Conservation (phyloP, 2,888 invertebrate species). For the Drosophila kambysellisi region DNA sequence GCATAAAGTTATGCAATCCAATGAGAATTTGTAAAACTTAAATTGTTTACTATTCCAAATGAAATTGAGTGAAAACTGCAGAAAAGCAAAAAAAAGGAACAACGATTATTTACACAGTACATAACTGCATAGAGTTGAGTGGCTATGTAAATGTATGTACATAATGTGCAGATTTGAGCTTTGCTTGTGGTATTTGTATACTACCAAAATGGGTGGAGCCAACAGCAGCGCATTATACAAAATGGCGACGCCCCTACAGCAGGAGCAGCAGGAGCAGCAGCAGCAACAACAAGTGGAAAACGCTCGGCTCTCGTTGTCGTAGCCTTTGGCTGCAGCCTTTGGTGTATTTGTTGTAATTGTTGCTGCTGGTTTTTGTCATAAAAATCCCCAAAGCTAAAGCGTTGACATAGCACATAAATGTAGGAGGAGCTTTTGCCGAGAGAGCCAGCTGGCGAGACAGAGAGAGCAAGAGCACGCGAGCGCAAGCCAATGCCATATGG, state of each 20-base stretch:
- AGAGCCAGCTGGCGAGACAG: constrained; percentile 9
- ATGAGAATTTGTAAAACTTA: background rate
- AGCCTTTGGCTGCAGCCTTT: constrained; percentile 19
- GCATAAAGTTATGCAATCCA: background rate
- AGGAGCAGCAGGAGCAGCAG: constrained; percentile 9
- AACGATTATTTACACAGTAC: constrained; percentile 23
- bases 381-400: constrained; percentile 73
- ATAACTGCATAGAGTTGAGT: constrained; percentile 17
- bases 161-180: constrained; percentile 25
- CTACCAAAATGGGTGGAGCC: constrained; percentile 63
- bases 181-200: constrained; percentile 35
- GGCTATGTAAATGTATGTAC: constrained; percentile 27
- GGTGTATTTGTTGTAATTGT: constrained; percentile 13
- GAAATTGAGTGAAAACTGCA: constrained; percentile 17
- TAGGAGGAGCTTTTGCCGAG: constrained; percentile 67
- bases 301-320: constrained; percentile 37
- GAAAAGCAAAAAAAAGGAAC: constrained; percentile 10
- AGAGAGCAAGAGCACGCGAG: constrained; percentile 20
- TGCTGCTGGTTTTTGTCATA: constrained; percentile 48
- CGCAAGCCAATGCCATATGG: constrained; percentile 37
- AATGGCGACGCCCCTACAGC: constrained; percentile 70
- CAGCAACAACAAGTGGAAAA: background rate
- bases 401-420: constrained; percentile 57
- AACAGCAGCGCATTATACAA: constrained; percentile 39
- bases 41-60: constrained; percentile 27